These are phyloP conservation scores for Drosophila kokeensis DNA, from an alignment of 2,888 invertebrate species.

Conservation along the genomic window DNA sequence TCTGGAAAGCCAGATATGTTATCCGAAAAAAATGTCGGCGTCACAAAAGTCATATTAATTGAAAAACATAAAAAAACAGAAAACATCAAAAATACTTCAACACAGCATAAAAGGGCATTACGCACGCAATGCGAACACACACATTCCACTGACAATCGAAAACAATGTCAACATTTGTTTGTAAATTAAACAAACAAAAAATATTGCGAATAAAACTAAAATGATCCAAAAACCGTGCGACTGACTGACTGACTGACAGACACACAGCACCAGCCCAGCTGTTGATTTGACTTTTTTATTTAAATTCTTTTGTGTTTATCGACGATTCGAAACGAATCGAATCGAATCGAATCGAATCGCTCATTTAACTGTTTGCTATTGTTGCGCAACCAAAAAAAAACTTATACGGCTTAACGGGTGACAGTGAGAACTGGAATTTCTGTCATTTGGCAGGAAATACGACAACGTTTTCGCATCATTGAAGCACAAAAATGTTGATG, in stretches of 20 bases:
- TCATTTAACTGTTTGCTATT: slow-evolving; percentile 51
- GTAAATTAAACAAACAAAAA: slow-evolving; percentile 44
- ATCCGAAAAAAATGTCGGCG: slow-evolving; percentile 1
- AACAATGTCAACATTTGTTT: slow-evolving; percentile 45
- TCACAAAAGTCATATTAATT: slow-evolving; percentile 6
- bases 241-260: slow-evolving; percentile 34
- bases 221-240: slow-evolving; percentile 39
- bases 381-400: slow-evolving; percentile 18
- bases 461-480: slow-evolving; percentile 65
- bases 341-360: slow-evolving; percentile 33
- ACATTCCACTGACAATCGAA: slow-evolving; percentile 16
- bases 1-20: slow-evolving; percentile 4
- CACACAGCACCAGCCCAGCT: slow-evolving; percentile 35
- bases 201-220: slow-evolving; percentile 39
- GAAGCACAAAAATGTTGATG: slow-evolving; percentile 43
- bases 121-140: slow-evolving; percentile 24
- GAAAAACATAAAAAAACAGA: slow-evolving; percentile 7
- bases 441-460: slow-evolving; percentile 52
- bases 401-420: neutral
- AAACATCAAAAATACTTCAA: slow-evolving; percentile 32
- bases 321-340: slow-evolving; percentile 20
- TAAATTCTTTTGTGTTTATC: slow-evolving; percentile 11
- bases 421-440: slow-evolving; percentile 6
- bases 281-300: slow-evolving; percentile 22
- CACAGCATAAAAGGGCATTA: slow-evolving; percentile 34